Evolutionary conservation across 2,797 vertebrate genomes (phyloP).

Genomic region (Scolopax rusticola): DNA sequence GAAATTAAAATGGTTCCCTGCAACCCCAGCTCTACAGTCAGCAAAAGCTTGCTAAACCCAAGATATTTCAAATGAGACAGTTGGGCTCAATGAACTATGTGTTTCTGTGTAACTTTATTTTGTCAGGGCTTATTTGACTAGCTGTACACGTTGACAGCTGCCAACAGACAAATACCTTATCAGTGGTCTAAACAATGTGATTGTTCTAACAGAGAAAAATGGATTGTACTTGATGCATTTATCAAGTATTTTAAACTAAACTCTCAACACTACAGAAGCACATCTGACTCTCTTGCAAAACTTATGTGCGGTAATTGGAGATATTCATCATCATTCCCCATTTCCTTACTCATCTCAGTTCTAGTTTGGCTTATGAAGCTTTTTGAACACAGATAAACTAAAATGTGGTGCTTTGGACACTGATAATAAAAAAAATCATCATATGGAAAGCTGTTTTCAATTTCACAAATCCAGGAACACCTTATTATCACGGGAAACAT

Average conservation of each 20-base stretch:
- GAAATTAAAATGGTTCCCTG: not conserved
- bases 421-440: not conserved
- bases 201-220: conserved; percentile 16
- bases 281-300: not conserved
- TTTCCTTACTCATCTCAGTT: not conserved
- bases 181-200: conserved; percentile 11
- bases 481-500: not conserved
- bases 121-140: conserved; percentile 26
- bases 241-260: conserved; percentile 11
- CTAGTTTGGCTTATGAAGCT: not conserved
- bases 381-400: not conserved
- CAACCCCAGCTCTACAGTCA: not conserved
- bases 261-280: not conserved
- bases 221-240: not conserved
- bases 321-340: not conserved
- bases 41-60: not conserved
- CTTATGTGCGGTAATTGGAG: not conserved
- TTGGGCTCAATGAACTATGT: not conserved
- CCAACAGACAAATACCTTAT: conserved; percentile 1
- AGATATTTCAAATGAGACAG: not conserved
- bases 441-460: not conserved
- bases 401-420: not conserved
- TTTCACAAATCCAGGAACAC: not conserved
- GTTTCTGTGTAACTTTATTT: conserved; percentile 40
- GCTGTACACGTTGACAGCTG: not conserved